A percentile compares a stretch with the other conserved stretches of the same genome.
Evolutionary conservation across 1,140 invertebrate genomes (phyloP).

Genomic region (Sarcophaga bullata): DNA sequence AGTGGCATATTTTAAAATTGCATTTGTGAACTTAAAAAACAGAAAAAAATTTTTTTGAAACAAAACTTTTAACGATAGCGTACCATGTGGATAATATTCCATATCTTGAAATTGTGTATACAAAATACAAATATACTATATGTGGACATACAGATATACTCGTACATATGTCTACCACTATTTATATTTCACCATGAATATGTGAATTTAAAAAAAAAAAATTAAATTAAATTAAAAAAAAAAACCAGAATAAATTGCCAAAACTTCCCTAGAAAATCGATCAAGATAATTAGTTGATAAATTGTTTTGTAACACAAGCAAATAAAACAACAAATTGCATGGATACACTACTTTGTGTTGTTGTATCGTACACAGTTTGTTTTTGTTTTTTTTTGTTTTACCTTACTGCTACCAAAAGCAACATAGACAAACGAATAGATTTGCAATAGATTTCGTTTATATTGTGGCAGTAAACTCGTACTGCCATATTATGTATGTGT

Average conservation of each 20-base stretch:
- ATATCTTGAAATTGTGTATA: no score
- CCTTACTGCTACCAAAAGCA: neutral
- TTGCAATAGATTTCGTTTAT: neutral
- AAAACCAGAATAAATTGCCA: slow-evolving; percentile 23
- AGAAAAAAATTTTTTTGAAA: no score
- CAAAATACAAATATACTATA: no score
- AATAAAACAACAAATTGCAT: neutral
- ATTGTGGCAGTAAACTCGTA: neutral
- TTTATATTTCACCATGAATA: slow-evolving; percentile 11
- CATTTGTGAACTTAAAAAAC: no score
- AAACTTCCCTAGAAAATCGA: slow-evolving; percentile 30
- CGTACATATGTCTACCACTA: no score
- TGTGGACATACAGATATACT: no score
- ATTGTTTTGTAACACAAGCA: slow-evolving; percentile 34
- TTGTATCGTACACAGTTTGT: no score
- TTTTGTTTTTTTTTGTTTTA: no score
- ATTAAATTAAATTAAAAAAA: neutral
- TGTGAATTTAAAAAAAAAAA: neutral
- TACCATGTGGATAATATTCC: no score
- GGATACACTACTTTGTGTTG: no score
- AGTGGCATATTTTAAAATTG: no score
- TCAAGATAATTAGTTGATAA: slow-evolving; percentile 38
- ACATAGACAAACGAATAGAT: neutral
- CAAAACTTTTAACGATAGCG: no score
- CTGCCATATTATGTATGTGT: neutral